Base-by-base conservation (phyloP, 2,797 vertebrate species). In the Nannoperca australis region DNA sequence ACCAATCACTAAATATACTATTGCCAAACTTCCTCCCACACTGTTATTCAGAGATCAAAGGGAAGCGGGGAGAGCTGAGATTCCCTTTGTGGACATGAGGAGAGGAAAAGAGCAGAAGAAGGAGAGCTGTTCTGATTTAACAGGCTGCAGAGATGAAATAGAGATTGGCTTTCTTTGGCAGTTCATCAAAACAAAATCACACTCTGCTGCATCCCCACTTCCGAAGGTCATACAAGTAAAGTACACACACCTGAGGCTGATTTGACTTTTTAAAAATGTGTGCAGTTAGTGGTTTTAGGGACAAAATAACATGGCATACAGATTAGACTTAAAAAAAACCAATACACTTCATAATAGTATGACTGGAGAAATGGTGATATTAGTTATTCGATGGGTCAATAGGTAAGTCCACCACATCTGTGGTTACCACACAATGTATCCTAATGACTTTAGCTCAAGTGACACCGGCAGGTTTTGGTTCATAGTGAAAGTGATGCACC, bases 1-100 rank as follows among this genome's bases (percentile, higher is more conserved):
- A 63, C 9, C 32, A 13, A 12, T 32, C 50, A 47, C 63, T 78
- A 55, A 86, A 78, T 73, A 60, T 70, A 64, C 72, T 3, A 81
- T 61, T 1, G 7, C 71, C 68, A 75, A 47, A 62, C 70, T 69
- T 78, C 73, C 88, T 72, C 85, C 80, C 83, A 89, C 84, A 73
- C 71, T 79, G 69, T 68, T 76, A 79, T 44, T 68, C 75, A 54
- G 77, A 82, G 87, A 92, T 92, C 83, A 93, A 89, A 92, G 87
- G 76, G 69, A 87, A 85, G 56, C 56, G n/a, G 70, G 47, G 58
- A 68, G 73, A 70, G 85, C 82, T 66, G 73, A 82, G 82, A 73
- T 67, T 85, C 81, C 62, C 70, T 89, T 77, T 82, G 76, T 85
- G 82, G 62, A 75, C 82, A 58, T n/a, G 30, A 70, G 65, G 68